Conservation (phyloP, 2,888 invertebrate species). For the Clanis bilineata region DNA sequence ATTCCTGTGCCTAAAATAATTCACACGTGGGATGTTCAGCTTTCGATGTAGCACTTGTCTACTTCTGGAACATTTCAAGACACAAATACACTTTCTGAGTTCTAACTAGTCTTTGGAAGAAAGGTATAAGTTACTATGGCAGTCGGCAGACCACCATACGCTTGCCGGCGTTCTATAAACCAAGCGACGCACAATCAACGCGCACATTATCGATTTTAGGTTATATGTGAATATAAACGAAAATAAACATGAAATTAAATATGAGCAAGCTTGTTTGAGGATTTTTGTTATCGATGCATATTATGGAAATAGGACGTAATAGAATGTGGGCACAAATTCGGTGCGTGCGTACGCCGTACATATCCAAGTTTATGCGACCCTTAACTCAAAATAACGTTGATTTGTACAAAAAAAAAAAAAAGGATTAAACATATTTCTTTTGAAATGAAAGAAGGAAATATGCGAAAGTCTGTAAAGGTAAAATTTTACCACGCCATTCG, state of each 20-base stretch:
- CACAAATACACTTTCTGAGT: background rate
- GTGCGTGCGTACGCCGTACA: too few species aligned
- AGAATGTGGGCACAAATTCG: too few species aligned
- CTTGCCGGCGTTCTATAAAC: background rate
- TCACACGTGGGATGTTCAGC: background rate
- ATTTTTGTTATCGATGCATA: background rate
- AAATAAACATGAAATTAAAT: background rate
- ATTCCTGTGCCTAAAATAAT: background rate
- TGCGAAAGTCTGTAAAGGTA: background rate
- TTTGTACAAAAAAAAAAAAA: background rate
- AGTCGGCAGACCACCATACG: background rate
- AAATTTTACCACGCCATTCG: constrained; percentile 19
- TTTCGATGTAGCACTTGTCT: too few species aligned
- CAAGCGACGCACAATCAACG: background rate
- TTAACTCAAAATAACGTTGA: background rate
- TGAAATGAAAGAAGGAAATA: background rate
- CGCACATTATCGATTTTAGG: constrained; percentile 10
- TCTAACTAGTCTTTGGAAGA: background rate
- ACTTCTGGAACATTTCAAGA: background rate
- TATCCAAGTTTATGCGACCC: too few species aligned
- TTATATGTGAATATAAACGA: background rate
- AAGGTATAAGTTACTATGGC: background rate
- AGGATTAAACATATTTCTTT: too few species aligned
- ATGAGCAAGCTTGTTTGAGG: background rate
- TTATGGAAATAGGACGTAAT: background rate